Evolutionary conservation across 2,888 invertebrate species (phyloP), one percentile per base, ranked within the genome.

Genomic region (Aromia moschata): DNA sequence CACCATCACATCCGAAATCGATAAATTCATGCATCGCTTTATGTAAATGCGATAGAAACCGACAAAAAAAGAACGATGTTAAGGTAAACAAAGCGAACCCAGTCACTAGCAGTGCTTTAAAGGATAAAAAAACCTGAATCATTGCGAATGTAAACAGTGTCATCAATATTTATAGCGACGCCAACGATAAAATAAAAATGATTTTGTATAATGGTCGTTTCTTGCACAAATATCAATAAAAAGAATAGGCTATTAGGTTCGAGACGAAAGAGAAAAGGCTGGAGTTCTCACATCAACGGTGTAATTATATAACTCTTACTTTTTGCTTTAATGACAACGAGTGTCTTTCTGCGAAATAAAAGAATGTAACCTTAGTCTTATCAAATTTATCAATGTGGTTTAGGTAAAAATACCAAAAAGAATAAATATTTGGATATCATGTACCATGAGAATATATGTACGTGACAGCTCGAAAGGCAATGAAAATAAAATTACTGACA

Each of bases 71-170:
- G 33, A 2, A 33, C 18, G 11, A 51, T 17, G 54, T 25, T 18
- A 31, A 54, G 31, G 36, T 43, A 36, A 54, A 54, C 54, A 36
- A 47, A 20, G 33, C 36, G 33, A 5, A 49, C 47, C 36, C 54
- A 54, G 54, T 54, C 54, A 54, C 54, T 54, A 44, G 36, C 12
- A 17, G 44, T 44, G 18, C 18, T 31, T 47, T 17, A 36, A 54
- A 36, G 53, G n/a, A n/a, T n/a, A n/a, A 18, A 54, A 36, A 17
- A 33, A 1, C 20, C n/a, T 54, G 54, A 54, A 14, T 54, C 43
- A 54, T 44, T 18, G 20, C 33, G 33, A 43, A 44, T 54, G 44
- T 31, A 45, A 54, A 54, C 54, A 54, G 37, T 54, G 44, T 54
- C 54, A 54, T 54, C 54, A 45, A 54, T 45, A 36, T 36, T 53